These are phyloP conservation scores for Limnephilus auricula DNA, from an alignment of 2,888 invertebrate species.

Conservation along the genomic window DNA sequence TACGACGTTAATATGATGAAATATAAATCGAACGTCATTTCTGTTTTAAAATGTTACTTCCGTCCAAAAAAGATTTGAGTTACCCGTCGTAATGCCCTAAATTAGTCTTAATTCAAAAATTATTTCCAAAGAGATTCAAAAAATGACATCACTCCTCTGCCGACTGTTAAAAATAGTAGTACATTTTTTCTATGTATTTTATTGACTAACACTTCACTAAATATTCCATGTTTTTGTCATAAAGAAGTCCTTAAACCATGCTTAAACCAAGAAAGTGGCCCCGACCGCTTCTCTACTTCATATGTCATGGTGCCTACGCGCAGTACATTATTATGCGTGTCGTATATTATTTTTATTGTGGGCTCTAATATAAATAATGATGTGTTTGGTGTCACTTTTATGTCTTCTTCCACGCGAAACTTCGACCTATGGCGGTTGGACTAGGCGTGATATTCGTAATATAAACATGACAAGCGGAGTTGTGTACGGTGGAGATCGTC, in stretches of 20 bases:
- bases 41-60: too few species aligned
- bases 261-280: background rate
- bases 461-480: background rate
- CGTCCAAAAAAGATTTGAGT: too few species aligned
- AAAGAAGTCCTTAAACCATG: background rate
- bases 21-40: too few species aligned
- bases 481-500: background rate
- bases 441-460: background rate
- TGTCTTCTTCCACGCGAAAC: background rate
- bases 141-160: too few species aligned
- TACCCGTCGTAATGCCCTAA: too few species aligned
- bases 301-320: background rate
- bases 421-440: background rate
- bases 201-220: too few species aligned
- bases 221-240: background rate
- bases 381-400: conserved; percentile 13
- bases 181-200: too few species aligned
- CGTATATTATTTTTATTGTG: conserved; percentile 28
- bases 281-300: background rate
- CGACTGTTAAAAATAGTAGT: too few species aligned
- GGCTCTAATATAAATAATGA: conserved; percentile 12
- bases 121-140: too few species aligned
- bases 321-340: background rate
- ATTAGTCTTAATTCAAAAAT: too few species aligned
- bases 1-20: too few species aligned